Evolutionary conservation across 2,113 vertebrate genomes (phyloP).

Genomic region (Labeo rohita): DNA sequence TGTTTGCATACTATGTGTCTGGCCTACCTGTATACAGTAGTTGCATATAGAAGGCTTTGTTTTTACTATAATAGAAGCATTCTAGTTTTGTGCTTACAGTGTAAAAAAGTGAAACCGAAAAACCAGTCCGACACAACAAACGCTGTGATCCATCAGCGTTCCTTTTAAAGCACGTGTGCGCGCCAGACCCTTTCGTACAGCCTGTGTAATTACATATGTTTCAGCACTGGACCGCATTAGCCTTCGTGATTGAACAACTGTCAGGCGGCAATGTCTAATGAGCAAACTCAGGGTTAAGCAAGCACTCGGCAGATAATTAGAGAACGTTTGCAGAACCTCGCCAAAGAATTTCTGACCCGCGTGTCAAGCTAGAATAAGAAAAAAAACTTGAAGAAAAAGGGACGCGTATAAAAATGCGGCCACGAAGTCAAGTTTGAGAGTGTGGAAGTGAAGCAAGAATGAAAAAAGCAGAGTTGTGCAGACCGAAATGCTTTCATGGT

Average conservation of each 20-base stretch:
- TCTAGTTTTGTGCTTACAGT: neutral
- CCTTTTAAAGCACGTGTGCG: conserved; percentile 1
- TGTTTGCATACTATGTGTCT: neutral
- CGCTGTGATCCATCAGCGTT: neutral
- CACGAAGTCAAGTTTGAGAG: neutral
- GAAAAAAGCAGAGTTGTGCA: conserved; percentile 8
- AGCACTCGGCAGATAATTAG: conserved; percentile 59
- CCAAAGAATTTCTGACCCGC: conserved; percentile 27
- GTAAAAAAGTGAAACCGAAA: neutral
- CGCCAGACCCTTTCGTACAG: neutral
- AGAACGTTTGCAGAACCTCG: conserved; percentile 40
- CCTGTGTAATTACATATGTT: conserved; percentile 50
- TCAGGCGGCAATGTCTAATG: conserved; percentile 55
- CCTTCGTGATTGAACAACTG: conserved; percentile 55
- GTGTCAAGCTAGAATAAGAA: conserved; percentile 28
- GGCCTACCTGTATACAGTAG: neutral
- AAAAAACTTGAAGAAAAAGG: conserved; percentile 45
- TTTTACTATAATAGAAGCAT: neutral
- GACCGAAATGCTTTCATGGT: conserved; percentile 11
- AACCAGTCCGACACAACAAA: conserved; percentile 2
- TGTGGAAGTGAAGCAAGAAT: conserved; percentile 18
- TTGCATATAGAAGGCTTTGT: neutral
- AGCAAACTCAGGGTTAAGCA: conserved; percentile 59
- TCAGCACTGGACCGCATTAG: conserved; percentile 49
- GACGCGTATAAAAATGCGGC: neutral